phyloP scores from a whole-genome alignment of 2,113 vertebrate genomes.

The Saccopteryx leptura region DNA sequence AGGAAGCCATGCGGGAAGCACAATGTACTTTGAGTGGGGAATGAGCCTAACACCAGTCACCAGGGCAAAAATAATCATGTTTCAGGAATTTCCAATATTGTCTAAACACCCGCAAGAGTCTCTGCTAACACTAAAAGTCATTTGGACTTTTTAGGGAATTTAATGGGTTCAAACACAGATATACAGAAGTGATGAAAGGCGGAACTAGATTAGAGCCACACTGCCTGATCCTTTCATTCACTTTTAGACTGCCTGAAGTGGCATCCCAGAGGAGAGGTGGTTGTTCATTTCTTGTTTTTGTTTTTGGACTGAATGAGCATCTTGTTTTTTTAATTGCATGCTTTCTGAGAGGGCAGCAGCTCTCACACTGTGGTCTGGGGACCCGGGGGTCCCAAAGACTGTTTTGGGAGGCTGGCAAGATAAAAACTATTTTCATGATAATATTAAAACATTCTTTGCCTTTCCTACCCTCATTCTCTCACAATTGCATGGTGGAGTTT shows the following conservation, averaged over 20 bases:
- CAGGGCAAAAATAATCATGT: neutral
- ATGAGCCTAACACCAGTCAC: neutral
- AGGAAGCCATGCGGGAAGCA: neutral
- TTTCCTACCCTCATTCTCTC: neutral
- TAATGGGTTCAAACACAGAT: neutral
- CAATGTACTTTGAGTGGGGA: neutral
- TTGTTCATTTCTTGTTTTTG: no score
- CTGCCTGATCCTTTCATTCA: neutral
- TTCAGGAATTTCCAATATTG: slow-evolving; percentile 22
- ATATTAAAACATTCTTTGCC: neutral
- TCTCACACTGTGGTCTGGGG: neutral
- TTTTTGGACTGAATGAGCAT: neutral
- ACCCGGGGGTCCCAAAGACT: neutral
- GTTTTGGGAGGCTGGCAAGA: neutral
- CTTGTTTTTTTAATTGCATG: neutral
- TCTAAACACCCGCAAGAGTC: neutral
- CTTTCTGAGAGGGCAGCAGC: neutral
- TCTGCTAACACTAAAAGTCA: neutral
- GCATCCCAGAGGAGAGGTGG: neutral
- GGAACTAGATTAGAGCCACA: neutral
- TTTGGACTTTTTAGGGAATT: neutral
- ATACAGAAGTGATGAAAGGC: neutral
- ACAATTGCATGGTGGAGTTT: neutral
- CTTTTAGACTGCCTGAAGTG: neutral
- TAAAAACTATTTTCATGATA: neutral